Evolutionary conservation across 1,140 invertebrate species (phyloP).

Genomic region (Hestina assimilis): DNA sequence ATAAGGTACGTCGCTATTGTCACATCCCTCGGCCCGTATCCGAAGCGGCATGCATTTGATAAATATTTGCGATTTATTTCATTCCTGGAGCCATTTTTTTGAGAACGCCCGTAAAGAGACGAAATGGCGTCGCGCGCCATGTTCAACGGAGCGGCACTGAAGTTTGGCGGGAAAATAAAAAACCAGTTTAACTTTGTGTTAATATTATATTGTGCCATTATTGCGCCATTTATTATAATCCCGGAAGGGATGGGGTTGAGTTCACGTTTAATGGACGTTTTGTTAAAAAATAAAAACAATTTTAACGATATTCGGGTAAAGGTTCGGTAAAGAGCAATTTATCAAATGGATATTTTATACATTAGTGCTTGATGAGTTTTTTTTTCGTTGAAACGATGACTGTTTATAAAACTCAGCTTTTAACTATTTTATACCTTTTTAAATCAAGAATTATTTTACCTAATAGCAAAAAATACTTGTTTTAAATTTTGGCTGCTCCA

Average conservation of each 20-base stretch:
- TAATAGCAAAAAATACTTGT: not conserved
- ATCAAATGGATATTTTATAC: constrained; percentile 21
- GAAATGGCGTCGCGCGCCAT: constrained; percentile 50
- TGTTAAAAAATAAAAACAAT: constrained; percentile 65
- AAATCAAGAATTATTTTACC: not conserved
- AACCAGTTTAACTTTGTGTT: constrained; percentile 76
- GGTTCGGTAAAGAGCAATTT: constrained; percentile 19
- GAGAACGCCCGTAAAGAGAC: constrained; percentile 57
- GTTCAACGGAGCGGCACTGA: constrained; percentile 53
- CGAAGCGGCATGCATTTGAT: constrained; percentile 51
- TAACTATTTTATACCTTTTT: not conserved
- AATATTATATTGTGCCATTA: constrained; percentile 78
- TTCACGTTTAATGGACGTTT: constrained; percentile 72
- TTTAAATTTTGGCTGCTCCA: too few species aligned
- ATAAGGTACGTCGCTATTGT: constrained; percentile 1
- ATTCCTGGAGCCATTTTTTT: constrained; percentile 64
- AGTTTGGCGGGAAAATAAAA: constrained; percentile 70
- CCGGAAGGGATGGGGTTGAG: constrained; percentile 70
- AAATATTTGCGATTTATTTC: constrained; percentile 75
- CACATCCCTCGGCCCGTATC: constrained; percentile 17
- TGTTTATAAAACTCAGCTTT: not conserved
- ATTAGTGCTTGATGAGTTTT: constrained; percentile 4
- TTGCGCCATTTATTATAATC: constrained; percentile 76
- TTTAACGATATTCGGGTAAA: constrained; percentile 62
- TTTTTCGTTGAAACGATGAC: not conserved